Evolutionary conservation across 2,113 vertebrate species (phyloP), one percentile per base, ranked within the genome.

Genomic region (Anguilla japonica): DNA sequence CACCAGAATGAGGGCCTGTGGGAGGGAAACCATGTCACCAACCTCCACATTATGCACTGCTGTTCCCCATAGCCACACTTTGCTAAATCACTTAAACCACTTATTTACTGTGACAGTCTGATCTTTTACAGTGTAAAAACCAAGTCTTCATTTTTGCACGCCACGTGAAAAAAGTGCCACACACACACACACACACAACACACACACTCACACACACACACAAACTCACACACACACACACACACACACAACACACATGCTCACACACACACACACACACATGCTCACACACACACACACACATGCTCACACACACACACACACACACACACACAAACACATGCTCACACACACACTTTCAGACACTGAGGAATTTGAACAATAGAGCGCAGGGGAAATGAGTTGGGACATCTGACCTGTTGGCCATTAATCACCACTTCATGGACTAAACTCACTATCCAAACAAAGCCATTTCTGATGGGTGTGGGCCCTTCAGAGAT

Each of bases 1-100:
- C 90, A 99, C 97, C 87, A 99, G 95, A 91, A 99, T 98, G 93
- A 99, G 89, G 81, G 98, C 94, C 98, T 99, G 63, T 15, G 57
- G 40, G 84, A 78, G 57, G 18, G 18, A 56, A 87, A 29, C 8
- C 50, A 6, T 14, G 13, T 22, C 0, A 41, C 75, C 6, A 84
- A 18, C 26, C 6, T n/a, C 3, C 63, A 71, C 16, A n/a, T 71
- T 8, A 71, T n/a, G 20, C 34, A 34, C 11, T 26, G 26, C 6
- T n/a, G 20, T 22, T 71, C 20, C 26, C 6, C 3, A 39, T n/a
- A 29, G 20, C 20, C 1, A 29, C 53, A 56, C 53, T 15, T 56
- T 34, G 34, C 34, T 34, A 34, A 34, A 34, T 34, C 34, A 34
- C 34, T 34, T 34, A 34, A 34, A 34, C 1, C 2, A 20, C 22